Evolutionary conservation across 2,888 invertebrate genomes (phyloP).

Genomic region (Agrotis puta): DNA sequence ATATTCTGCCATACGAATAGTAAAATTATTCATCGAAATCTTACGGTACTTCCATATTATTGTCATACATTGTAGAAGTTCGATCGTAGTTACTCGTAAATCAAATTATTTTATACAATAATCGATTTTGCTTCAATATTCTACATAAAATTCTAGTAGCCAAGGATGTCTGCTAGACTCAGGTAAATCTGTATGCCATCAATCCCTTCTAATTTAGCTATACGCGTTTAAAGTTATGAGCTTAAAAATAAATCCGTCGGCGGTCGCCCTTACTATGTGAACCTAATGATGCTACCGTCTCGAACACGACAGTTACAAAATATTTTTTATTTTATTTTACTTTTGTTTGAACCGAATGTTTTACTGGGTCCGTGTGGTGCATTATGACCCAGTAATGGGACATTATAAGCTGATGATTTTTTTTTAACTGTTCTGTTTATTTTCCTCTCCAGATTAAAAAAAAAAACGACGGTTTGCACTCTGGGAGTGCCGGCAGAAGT

Average conservation of each 20-base stretch:
- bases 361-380: not conserved
- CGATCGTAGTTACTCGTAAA: too few relatives aligned
- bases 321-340: not conserved
- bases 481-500: too few relatives aligned
- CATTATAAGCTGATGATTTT: too few relatives aligned
- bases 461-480: too few relatives aligned
- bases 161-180: slow-evolving; percentile 43
- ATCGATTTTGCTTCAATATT: not conserved
- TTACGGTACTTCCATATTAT: too few relatives aligned
- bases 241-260: slow-evolving; percentile 80
- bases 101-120: too few relatives aligned
- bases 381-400: too few relatives aligned
- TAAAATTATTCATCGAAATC: too few relatives aligned
- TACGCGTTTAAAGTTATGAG: slow-evolving; percentile 77
- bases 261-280: slow-evolving; percentile 69
- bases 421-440: too few relatives aligned
- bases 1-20: too few relatives aligned
- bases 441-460: too few relatives aligned
- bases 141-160: slow-evolving; percentile 14
- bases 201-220: slow-evolving; percentile 82
- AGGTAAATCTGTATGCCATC: slow-evolving; percentile 76
- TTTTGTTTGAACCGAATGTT: slow-evolving; percentile 3
- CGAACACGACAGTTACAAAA: slow-evolving; percentile 20
- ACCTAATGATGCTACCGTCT: slow-evolving; percentile 33
- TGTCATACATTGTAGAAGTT: too few relatives aligned